Conservation (phyloP, 2,888 invertebrate genomes). For the Lasius fuliginosus region DNA sequence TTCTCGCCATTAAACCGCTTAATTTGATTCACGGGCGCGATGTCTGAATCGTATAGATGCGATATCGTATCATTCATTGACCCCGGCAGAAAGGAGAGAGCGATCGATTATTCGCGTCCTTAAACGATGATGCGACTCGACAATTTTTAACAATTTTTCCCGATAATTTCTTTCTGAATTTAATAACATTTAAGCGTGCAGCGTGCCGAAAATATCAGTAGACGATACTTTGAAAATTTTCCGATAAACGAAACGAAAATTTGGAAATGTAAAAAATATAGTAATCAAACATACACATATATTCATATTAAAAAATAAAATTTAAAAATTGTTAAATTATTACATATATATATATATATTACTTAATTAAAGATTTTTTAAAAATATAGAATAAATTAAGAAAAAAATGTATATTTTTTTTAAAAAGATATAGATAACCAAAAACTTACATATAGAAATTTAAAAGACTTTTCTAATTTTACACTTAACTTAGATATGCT, state of each 20-base stretch:
- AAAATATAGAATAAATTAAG: background rate
- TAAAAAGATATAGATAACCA: background rate
- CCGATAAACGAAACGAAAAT: background rate
- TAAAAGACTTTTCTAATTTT: background rate
- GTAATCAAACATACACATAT: background rate
- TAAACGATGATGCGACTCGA: background rate
- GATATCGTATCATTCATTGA: background rate
- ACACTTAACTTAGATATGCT: background rate
- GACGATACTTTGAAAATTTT: background rate
- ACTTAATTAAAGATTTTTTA: background rate
- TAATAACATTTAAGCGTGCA: background rate
- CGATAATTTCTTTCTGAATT: background rate
- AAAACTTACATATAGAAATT: background rate
- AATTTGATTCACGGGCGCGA: conserved; percentile 21
- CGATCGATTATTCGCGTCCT: background rate
- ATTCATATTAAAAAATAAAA: background rate
- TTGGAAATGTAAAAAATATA: background rate
- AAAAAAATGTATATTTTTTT: background rate
- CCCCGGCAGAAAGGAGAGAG: background rate
- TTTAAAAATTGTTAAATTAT: background rate
- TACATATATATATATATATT: background rate
- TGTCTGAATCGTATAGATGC: background rate
- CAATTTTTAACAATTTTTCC: background rate
- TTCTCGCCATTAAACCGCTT: background rate
- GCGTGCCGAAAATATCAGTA: background rate